These are phyloP conservation scores for Eristalis tenax DNA, from an alignment of 2,888 invertebrate species.

Conservation along the genomic window DNA sequence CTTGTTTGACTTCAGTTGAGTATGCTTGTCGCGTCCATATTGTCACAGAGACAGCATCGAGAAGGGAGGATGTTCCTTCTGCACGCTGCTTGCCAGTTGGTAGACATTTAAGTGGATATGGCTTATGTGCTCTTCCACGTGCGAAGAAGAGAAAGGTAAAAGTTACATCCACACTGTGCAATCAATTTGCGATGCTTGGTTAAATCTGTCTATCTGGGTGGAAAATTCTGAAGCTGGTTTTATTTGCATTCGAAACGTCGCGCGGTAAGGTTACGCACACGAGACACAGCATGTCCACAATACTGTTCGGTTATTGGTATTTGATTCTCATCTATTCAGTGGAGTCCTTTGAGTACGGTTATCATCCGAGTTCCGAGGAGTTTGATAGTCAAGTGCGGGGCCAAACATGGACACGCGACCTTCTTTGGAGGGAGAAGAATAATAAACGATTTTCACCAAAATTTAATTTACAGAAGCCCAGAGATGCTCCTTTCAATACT, in stretches of 20 bases:
- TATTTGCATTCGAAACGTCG: conserved; percentile 66
- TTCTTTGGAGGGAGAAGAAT: conserved; percentile 73
- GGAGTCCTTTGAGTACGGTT: conserved; percentile 76
- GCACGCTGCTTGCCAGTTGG: conserved; percentile 21
- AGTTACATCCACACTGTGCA: conserved; percentile 41
- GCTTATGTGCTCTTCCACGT: conserved; percentile 42
- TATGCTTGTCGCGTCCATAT: neutral
- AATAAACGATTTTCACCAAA: conserved; percentile 50
- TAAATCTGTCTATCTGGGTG: conserved; percentile 42
- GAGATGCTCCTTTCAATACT: neutral
- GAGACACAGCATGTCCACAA: conserved; percentile 32
- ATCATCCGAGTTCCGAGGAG: conserved; percentile 79
- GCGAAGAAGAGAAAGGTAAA: conserved; percentile 59
- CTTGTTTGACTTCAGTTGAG: conserved; percentile 13
- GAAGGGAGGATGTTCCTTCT: conserved; percentile 16
- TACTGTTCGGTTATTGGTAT: conserved; percentile 42
- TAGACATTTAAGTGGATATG: conserved; percentile 24
- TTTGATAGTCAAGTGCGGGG: conserved; percentile 76
- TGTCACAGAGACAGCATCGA: conserved; percentile 14
- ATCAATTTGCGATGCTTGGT: conserved; percentile 64
- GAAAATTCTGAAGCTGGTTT: conserved; percentile 44
- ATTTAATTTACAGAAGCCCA: conserved; percentile 57
- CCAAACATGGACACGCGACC: conserved; percentile 76
- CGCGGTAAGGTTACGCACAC: conserved; percentile 41
- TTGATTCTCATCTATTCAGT: conserved; percentile 34